Conservation (phyloP, 2,113 vertebrate species). For the Protobothrops mucrosquamatus region DNA sequence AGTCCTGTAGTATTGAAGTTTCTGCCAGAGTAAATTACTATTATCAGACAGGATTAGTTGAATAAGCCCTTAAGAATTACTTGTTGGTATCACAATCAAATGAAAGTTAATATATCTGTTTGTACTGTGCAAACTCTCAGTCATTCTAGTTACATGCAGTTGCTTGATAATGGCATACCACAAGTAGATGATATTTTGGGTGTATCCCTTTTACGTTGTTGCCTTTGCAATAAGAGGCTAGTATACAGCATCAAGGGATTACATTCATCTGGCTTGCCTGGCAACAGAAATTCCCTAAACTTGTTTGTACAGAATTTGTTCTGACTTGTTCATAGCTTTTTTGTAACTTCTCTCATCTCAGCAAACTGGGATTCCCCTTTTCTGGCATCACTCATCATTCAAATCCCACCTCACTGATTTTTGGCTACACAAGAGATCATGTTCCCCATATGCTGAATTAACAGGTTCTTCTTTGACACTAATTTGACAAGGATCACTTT, state of each 20-base stretch:
- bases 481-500: conserved; percentile 55
- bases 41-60: neutral
- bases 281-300: conserved; percentile 32
- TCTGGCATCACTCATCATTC: conserved; percentile 43
- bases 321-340: conserved; percentile 45
- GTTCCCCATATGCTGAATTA: conserved; percentile 26
- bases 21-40: neutral
- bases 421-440: conserved; percentile 24
- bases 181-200: neutral
- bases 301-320: conserved; percentile 18
- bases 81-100: neutral
- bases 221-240: neutral
- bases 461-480: conserved; percentile 37
- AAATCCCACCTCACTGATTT: conserved; percentile 33
- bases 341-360: conserved; percentile 36
- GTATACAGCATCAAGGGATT: neutral
- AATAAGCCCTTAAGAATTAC: neutral
- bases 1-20: neutral
- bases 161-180: neutral
- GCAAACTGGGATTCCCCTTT: conserved; percentile 49
- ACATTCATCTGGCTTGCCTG: conserved; percentile 22
- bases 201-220: neutral
- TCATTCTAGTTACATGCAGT: neutral
- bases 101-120: neutral
- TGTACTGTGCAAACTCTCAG: neutral